Base-by-base conservation (phyloP, 2,113 vertebrate genomes). In the Pleuronectes platessa region DNA sequence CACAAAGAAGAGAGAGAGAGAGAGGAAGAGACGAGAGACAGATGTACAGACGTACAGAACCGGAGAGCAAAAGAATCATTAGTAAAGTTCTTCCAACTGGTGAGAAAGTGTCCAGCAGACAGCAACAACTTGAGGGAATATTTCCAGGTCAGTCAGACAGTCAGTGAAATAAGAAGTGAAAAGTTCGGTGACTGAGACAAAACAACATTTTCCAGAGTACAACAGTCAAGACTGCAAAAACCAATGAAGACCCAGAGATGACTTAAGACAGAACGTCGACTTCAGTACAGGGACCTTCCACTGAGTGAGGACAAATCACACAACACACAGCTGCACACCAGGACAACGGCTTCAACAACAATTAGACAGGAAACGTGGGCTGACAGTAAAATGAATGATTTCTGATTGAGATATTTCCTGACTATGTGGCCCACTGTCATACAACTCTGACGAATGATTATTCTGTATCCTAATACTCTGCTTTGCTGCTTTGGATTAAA, bases 1-100 rank as follows among this genome's bases (percentile, higher is more conserved):
- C 60, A 92, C 70, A 90, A 86, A 82, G 86, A 93, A 85, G 71
- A 90, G 86, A 80, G 86, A 93, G 86, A 93, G 85, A 92, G 89
- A 88, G 91, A 91, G 35, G 70, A 68, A 89, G 72, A 83, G 87
- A 93, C 80, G 90, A 85, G 68, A 83, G 82, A 92, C 81, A 86
- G 90, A 92, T 2, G 24, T 24, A 24, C 24, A 24, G 84, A 90
- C 62, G 79, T 15, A 92, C 63, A 92, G 77, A 84, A 76, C 81
- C 81, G 79, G 72, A 92, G 69, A 88, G 86, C 76, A 91, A 89
- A 93, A 87, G 89, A 92, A 87, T 81, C 84, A 92, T 94, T 61
- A 87, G 76, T 85, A 59, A 81, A 77, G 74, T 82, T 83, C 75
- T 64, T 79, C 68, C 85, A 71, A 87, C 26, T 13, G 49, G 15